phyloP scores from a whole-genome alignment of 2,113 vertebrate species.

The Paradoxurus hermaphroditus region DNA sequence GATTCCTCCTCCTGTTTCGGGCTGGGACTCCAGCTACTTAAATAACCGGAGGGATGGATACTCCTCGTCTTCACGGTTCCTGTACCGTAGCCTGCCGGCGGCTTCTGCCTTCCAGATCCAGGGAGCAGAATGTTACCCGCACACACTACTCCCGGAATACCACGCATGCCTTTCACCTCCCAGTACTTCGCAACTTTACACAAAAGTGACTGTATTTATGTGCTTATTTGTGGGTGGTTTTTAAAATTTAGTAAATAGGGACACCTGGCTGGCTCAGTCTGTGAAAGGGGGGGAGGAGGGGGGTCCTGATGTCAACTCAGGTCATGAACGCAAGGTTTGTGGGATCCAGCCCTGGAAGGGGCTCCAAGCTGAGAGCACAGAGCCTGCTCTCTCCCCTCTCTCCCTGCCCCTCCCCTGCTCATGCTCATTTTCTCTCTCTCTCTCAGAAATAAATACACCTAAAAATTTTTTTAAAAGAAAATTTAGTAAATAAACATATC shows the following conservation, averaged over 20 bases:
- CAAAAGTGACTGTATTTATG: background rate
- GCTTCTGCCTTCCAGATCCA: background rate
- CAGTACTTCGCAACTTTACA: background rate
- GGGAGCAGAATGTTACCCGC: background rate
- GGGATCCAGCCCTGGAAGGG: too few relatives aligned
- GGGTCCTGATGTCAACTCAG: too few relatives aligned
- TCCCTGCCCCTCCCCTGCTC: too few relatives aligned
- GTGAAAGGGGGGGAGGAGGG: too few relatives aligned
- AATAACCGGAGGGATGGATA: background rate
- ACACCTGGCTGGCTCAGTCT: too few relatives aligned
- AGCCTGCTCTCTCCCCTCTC: too few relatives aligned
- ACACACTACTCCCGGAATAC: background rate
- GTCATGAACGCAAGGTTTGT: too few relatives aligned
- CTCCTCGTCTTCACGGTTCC: background rate
- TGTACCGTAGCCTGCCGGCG: background rate
- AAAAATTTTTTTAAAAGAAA: background rate
- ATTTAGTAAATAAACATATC: background rate
- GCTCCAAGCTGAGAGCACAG: too few relatives aligned
- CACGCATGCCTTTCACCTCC: accelerated
- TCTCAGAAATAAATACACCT: too few relatives aligned
- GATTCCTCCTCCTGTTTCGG: accelerated
- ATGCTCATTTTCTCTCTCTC: too few relatives aligned
- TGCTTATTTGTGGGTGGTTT: background rate
- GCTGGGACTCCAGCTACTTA: background rate
- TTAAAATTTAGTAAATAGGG: background rate